Base-by-base conservation (phyloP, 2,888 invertebrate genomes). In the Helleia helle region DNA sequence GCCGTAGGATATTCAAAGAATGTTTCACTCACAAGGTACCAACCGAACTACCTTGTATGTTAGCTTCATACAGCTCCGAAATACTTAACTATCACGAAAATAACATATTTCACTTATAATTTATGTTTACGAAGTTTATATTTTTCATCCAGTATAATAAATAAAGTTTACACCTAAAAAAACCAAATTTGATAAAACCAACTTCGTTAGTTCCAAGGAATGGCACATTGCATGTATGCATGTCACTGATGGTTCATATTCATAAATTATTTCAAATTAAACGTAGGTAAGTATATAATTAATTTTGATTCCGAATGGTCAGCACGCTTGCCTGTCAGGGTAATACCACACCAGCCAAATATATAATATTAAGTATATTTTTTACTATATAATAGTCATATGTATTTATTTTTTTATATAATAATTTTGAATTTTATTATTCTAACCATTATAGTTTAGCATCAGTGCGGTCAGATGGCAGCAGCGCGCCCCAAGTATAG, bases 291-390 rank as follows among this genome's bases (percentile, higher is more conserved):
- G n/a, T n/a, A 65, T 62, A 70, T 54, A 64, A 69, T 71, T 49
- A 84, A 83, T 81, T 84, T 86, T 71, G 81, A 80, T 59, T 69
- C 73, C 80, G 68, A 83, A 83, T 65, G 72, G 59, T 73, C 66
- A 70, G 63, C 73, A 73, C 69, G 68, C 80, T 81, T 90, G 91
- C 91, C 91, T 89, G 87, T 89, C 89, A 90, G 91, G 91, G 91
- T 90, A 88, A 87, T 87, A 90, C 91, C 91, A 87, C 83, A 76
- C 77, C 76, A 79, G 74, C 74, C 76, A 67, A 79, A 84, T 83
- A 84, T 79, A 81, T 81, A 75, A 71, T 74, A 74, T 74, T 71
- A 72, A 71, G 72, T 80, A 79, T 76, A 79, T 71, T 79, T 81
- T 79, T 75, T 67, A 73, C 73, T 80, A 80, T 79, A 81, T 80